A percentile compares a stretch with the other conserved stretches of the same genome.
phyloP scores from a whole-genome alignment of 2,797 vertebrate genomes.

The Characodon lateralis region DNA sequence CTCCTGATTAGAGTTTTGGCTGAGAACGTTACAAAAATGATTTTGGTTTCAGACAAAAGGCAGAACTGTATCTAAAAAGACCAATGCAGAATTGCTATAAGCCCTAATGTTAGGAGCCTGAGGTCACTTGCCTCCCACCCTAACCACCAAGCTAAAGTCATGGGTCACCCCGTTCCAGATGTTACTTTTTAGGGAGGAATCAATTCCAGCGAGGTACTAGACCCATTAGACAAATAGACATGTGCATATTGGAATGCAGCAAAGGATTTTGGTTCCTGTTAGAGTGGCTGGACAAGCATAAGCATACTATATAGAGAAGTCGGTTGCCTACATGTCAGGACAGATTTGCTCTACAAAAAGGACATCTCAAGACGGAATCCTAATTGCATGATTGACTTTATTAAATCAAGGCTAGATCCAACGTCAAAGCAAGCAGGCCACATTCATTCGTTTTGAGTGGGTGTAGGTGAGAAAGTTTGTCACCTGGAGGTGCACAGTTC shows the following conservation, averaged over 20 bases:
- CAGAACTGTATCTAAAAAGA: constrained; percentile 22
- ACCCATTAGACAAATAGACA: constrained; percentile 38
- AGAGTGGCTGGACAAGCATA: background rate
- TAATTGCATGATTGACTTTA: too few relatives aligned
- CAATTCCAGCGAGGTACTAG: constrained; percentile 26
- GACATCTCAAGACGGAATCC: too few relatives aligned
- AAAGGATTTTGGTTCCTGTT: constrained; percentile 46
- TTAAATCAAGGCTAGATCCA: too few relatives aligned
- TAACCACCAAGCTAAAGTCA: constrained; percentile 47
- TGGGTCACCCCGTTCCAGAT: constrained; percentile 73
- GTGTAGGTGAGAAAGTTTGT: too few relatives aligned
- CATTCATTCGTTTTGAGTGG: too few relatives aligned
- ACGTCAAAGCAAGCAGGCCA: too few relatives aligned
- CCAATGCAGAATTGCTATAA: constrained; percentile 18
- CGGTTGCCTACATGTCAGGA: too few relatives aligned
- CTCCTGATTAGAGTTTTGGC: constrained; percentile 46
- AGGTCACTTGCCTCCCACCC: constrained; percentile 31
- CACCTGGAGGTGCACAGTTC: too few relatives aligned
- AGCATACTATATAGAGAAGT: too few relatives aligned
- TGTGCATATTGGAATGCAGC: constrained; percentile 46
- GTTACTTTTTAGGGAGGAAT: constrained; percentile 51
- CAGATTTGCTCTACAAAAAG: too few relatives aligned
- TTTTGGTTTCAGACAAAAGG: constrained; percentile 31
- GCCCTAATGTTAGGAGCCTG: constrained; percentile 2
- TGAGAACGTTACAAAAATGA: constrained; percentile 1